Conservation (phyloP, 2,113 vertebrate species). For the Nipponia nippon region DNA sequence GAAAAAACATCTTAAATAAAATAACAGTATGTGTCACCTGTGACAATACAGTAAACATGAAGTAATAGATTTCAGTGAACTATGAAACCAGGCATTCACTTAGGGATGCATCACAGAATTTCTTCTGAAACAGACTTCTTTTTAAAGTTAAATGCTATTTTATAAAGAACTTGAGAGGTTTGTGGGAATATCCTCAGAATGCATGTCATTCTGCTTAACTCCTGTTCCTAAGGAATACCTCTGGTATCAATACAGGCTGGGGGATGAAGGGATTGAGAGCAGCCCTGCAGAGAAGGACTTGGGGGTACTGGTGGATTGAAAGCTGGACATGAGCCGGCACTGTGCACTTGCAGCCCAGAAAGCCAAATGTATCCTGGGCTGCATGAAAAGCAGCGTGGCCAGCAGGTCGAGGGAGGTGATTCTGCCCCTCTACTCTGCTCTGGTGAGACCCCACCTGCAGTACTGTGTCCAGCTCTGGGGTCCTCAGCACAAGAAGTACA, state of each 20-base stretch:
- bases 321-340: neutral
- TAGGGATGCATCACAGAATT: neutral
- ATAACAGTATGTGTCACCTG: neutral
- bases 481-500: fast-evolving
- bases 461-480: fast-evolving
- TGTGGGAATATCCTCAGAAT: neutral
- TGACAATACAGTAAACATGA: neutral
- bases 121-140: neutral
- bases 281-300: neutral
- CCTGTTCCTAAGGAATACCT: neutral
- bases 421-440: neutral
- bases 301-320: neutral
- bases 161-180: neutral
- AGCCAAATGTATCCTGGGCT: neutral
- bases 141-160: neutral
- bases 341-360: fast-evolving
- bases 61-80: neutral
- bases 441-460: neutral
- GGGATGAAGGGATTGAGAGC: neutral
- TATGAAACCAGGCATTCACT: neutral
- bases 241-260: neutral
- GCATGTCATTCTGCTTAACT: neutral
- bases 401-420: neutral
- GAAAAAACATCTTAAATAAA: neutral
- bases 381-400: fast-evolving